Base-by-base conservation (phyloP, 2,888 invertebrate genomes). In the Linhomoeus sp. region DNA sequence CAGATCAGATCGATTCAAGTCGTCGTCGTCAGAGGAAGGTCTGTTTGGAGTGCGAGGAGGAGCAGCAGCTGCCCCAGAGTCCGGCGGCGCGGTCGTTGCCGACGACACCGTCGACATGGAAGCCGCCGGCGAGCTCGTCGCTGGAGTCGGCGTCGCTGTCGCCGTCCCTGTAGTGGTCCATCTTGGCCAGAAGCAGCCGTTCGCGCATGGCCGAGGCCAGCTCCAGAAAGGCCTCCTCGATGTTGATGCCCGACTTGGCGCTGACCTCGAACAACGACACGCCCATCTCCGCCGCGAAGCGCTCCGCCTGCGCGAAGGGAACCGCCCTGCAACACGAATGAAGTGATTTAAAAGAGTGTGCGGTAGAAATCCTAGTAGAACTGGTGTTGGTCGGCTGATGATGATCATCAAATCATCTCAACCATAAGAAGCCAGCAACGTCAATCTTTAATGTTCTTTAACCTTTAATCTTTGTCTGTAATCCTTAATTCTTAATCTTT, bases 91-190 rank as follows among this genome's bases (percentile, higher is more conserved):
- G 25, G 46, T 62, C 59, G 45, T 54, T 54, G 36, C 58, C 53
- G 26, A 64, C 55, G 26, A 64, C 63, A 17, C 63, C 63, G 47
- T 63, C 62, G 22, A 63, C 57, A 48, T 63, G 63, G 49, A 63
- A 63, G 3, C 63, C 63, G 17, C 60, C 56, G 9, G 57, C 52
- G 47, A 56, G 54, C 42, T 52, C 50, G 22, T 58, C 57, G 12
- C 57, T 56, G 3, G 35, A 33, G 22, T 23, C 40, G 39, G 22
- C 43, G 41, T 24, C 29, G 24, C 25, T 7, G 19, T 53, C 55
- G 41, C 52, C 52, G 43, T 55, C 51, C 14, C 37, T 9, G 19
- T 53, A 52, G 41, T 50, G 45, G 43, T 53, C 40, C 49, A 53
- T 52, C 35, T 48, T 51, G n/a, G 52, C 44, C 15, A 47, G 47